Evolutionary conservation across 1,140 invertebrate genomes (phyloP), one percentile per base, ranked within the genome.

Genomic region (Tribolium castaneum): DNA sequence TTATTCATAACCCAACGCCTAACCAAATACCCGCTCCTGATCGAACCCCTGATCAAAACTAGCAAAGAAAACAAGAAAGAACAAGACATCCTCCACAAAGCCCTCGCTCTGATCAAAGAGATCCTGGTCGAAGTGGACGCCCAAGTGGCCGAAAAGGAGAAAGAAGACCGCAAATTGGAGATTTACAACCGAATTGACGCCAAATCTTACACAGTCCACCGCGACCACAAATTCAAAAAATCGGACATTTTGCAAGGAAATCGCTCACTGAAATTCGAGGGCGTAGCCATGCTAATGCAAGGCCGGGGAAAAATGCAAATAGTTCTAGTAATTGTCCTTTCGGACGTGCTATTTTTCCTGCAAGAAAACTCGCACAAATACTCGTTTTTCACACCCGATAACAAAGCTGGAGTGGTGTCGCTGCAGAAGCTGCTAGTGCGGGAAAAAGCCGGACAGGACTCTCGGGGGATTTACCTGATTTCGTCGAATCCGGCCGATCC

Each of bases 151-250:
- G 94, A 96, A 77, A 96, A 97, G 85, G 95, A 98, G 85, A 90
- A 95, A 78, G 93, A 97, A 83, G 93, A 96, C 85, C 87, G 96
- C 16, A 95, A 98, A 84, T 85, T 97, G 77, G 97, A 98, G 87
- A 97, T 98, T 79, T 98, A 97, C 86, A 93, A 96, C 84, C 93
- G 93, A 78, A 94, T 98, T 54, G 97, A 99, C 87, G 93, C 95
- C 1, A 97, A 98, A 87, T 97, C 97, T 0, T 95, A 93, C 82
- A 94, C 95, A 0, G 90, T 92, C 12, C 95, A 95, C 85, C 92
- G 94, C 71, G 93, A 92, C 30, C 90, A 91, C 77, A 97, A 98
- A 85, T 98, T 98, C 84, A 98, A 97, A 86, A 98, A 98, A 86
- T 96, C 95, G n/a, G 96, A 98, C 87, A 92, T 99, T 78, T 88